Evolutionary conservation across 92 coral and sea anemone species (phyloP), one percentile per base, ranked within the genome.

Genomic region (Porites divaricata): DNA sequence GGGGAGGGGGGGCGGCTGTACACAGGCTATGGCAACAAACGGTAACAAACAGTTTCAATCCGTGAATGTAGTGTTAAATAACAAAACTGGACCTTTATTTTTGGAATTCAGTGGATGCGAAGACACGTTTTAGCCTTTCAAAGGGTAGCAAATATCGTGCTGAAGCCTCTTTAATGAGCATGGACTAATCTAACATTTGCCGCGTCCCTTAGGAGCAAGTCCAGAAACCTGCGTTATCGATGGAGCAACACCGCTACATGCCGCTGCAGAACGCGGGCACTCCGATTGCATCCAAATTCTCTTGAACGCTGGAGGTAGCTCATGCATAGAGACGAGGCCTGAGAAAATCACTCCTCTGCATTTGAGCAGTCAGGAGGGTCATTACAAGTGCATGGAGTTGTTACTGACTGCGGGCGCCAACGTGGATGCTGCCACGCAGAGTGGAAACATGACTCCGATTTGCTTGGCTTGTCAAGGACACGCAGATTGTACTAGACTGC

Each of bases 251-350:
- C 92, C 95, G 19, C 80, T 94, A 23, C 98, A 94, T 74, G 86
- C 91, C 2, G 98, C 98, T 16, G 93, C 95, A 7, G 95, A 92
- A 76, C 86, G 89, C 41, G 98, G 98, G 19, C 87, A 87, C 54
- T 23, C 74, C 16, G 78, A 80, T 6, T 85, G 95, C 63, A 62
- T 94, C 52, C 67, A 25, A 41, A 76, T 89, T 52, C 90, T 94
- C 58, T 67, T 94, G 1, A 72, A 82, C 11, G 92, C 92, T 9
- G 92, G 93, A 41, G 88, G 83, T 7, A 81, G 83, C 71, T 89
- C 92, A 20, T 56, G 88, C 75, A 90, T 89, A 15, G 88, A 76
- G 41, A 86, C 93, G 51, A 50, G 21, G 4, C 70, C 79, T 1
- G 92, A 85, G 26, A 86, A 78, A 79, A 85, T 90, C 70, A 94